Evolutionary conservation across 2,888 invertebrate genomes (phyloP), one percentile per base, ranked within the genome.

Genomic region (Onchidella celtica): DNA sequence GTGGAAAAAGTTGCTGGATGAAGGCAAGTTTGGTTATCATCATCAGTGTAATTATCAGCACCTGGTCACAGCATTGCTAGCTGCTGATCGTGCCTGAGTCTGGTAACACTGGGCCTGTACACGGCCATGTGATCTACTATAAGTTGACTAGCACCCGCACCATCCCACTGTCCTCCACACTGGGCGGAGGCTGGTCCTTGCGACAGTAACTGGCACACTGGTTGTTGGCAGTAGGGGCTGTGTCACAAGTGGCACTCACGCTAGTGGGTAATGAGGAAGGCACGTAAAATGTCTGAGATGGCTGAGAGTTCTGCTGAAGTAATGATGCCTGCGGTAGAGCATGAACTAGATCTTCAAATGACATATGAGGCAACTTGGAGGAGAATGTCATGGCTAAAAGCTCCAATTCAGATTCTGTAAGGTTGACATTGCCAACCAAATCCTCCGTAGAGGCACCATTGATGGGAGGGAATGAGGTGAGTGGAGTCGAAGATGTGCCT

Each of bases 131-230:
- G 21, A 66, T 14, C 66, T 11, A 21, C 55, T 57, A 80, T 14
- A 81, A 63, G 36, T 81, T 81, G 74, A 81, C 81, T 68, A 81
- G 69, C 27, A 81, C 81, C 27, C 81, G 40, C 29, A 81, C 81
- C 59, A 81, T 55, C 17, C 74, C 32, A 27, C 61, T 75, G 29
- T 81, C 81, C 36, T 81, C 81, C n/a, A 81, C 69, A 75, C 75
- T 81, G 27, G 81, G 68, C 0, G 74, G 69, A n/a, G 81, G 81
- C 47, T 81, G 81, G 38, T 81, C 81, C 27, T 40, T 57, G 24
- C 81, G 81, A 40, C 69, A 81, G 47, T 69, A 81, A 47, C 81
- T 81, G 29, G 81, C 73, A 81, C 81, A 81, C 59, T 74, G 81
- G 47, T 29, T 68, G 29, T 36, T 75, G 32, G 81, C 14, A 27